Evolutionary conservation across 2,888 invertebrate genomes (phyloP).

Genomic region (Cancer borealis): DNA sequence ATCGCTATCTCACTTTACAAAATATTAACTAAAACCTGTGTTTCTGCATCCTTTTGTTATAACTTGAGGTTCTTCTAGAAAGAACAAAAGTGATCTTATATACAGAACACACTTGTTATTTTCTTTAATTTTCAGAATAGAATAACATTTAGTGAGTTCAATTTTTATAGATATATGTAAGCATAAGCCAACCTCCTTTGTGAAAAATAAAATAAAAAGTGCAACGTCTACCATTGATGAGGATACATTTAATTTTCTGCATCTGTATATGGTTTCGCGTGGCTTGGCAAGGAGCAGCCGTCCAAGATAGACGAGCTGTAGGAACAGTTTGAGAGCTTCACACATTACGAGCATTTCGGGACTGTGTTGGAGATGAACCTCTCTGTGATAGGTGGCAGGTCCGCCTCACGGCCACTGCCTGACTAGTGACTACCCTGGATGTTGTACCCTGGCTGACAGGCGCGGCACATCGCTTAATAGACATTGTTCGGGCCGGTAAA

Average conservation of each 20-base stretch:
- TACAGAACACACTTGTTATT: too few relatives aligned
- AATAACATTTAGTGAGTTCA: too few relatives aligned
- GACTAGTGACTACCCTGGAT: not conserved
- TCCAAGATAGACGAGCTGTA: not conserved
- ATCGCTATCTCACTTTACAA: too few relatives aligned
- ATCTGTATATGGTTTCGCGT: not conserved
- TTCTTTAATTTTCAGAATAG: too few relatives aligned
- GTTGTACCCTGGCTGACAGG: not conserved
- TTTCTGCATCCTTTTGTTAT: too few relatives aligned
- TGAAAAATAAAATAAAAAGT: not conserved
- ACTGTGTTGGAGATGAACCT: not conserved
- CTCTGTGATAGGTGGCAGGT: not conserved
- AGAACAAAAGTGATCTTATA: too few relatives aligned
- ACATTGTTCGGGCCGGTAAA: not conserved
- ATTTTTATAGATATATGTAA: not conserved
- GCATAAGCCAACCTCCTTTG: not conserved
- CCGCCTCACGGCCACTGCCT: not conserved
- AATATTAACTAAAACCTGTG: too few relatives aligned
- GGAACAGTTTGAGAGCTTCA: not conserved
- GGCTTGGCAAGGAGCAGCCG: not conserved
- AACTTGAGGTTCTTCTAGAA: too few relatives aligned
- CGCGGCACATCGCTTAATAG: not conserved
- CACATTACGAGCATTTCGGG: not conserved
- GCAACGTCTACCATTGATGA: not conserved
- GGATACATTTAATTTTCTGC: not conserved